A percentile compares a stretch with the other conserved stretches of the same genome.
Evolutionary conservation across 2,113 vertebrate species (phyloP).

Genomic region (Pteropus alecto): DNA sequence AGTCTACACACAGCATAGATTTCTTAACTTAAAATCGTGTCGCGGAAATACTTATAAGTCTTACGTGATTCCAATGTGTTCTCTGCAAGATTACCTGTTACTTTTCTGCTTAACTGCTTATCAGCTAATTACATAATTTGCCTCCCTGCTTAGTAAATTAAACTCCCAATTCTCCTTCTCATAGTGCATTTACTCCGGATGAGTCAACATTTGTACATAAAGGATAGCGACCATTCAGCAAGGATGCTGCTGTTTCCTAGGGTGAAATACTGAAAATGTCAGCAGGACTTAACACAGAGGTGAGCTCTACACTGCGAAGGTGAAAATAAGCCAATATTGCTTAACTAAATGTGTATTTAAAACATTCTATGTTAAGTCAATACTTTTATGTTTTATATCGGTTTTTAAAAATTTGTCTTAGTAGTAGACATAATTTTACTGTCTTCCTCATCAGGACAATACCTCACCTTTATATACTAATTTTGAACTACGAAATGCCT

Average conservation of each 20-base stretch:
- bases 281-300: slow-evolving; percentile 32
- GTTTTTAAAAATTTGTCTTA: background rate
- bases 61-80: slow-evolving; percentile 16
- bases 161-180: slow-evolving; percentile 62
- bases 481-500: background rate
- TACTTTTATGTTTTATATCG: background rate
- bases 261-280: slow-evolving; percentile 49
- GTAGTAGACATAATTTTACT: background rate
- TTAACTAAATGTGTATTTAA: background rate
- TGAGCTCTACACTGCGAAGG: background rate
- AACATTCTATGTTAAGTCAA: background rate
- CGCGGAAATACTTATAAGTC: slow-evolving; percentile 47
- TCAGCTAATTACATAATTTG: slow-evolving; percentile 75
- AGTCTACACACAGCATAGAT: background rate
- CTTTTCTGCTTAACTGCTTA: slow-evolving; percentile 68
- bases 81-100: slow-evolving; percentile 51
- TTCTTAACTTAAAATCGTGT: slow-evolving; percentile 17
- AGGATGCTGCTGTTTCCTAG: slow-evolving; percentile 13
- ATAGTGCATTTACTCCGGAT: slow-evolving; percentile 61
- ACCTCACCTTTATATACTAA: background rate
- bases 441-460: background rate
- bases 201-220: slow-evolving; percentile 68
- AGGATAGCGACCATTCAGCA: slow-evolving; percentile 35
- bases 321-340: slow-evolving; percentile 31
- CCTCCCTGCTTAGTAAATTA: slow-evolving; percentile 75